Conservation (phyloP, 2,888 invertebrate species). For the Blastobasis adustella region DNA sequence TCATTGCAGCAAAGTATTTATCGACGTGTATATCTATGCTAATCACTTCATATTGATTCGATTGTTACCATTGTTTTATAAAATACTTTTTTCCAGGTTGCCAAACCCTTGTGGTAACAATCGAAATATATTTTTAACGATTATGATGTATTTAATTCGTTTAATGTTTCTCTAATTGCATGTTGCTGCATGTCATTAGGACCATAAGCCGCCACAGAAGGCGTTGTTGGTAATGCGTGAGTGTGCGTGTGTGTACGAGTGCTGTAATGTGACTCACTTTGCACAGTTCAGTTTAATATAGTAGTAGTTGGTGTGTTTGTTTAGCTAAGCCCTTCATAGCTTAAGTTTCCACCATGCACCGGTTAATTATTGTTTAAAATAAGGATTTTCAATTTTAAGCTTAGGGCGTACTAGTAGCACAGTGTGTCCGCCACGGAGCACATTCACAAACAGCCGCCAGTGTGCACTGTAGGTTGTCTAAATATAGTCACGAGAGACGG, state of each 20-base stretch:
- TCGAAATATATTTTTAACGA: conserved; percentile 41
- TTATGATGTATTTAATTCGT: conserved; percentile 4
- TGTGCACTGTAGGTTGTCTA: too few species aligned
- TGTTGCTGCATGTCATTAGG: conserved; percentile 72
- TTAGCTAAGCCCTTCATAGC: conserved; percentile 64
- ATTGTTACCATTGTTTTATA: too few species aligned
- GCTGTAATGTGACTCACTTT: conserved; percentile 52
- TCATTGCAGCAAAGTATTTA: too few species aligned
- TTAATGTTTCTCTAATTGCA: conserved; percentile 65
- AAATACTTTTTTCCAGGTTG: too few species aligned
- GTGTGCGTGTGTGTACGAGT: conserved; percentile 2
- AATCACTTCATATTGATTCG: too few species aligned
- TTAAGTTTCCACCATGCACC: conserved; percentile 65
- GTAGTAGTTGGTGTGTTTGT: conserved; percentile 64
- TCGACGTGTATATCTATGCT: too few species aligned
- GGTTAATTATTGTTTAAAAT: conserved; percentile 68
- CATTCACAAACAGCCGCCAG: too few species aligned
- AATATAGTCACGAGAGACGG: too few species aligned
- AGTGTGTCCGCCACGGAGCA: too few species aligned
- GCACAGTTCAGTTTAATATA: conserved; percentile 39
- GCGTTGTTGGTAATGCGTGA: conserved; percentile 66
- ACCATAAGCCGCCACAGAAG: conserved; percentile 67
- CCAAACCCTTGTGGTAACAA: conserved; percentile 37
- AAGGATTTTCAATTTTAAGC: conserved; percentile 63
- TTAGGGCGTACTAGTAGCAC: conserved; percentile 20